Conservation (phyloP, 2,797 vertebrate genomes). For the Clarias pachynema region DNA sequence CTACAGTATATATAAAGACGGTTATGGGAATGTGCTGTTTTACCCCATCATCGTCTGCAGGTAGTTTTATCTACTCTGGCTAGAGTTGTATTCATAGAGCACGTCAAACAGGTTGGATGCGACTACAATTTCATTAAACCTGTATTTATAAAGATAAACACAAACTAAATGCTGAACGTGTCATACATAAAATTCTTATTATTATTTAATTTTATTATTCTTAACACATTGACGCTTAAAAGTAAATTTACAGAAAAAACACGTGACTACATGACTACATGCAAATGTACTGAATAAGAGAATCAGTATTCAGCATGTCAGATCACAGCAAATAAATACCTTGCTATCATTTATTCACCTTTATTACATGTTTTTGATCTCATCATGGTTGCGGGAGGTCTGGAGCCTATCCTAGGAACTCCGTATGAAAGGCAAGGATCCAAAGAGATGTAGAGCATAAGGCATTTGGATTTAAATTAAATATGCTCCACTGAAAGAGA, state of each 20-base stretch:
- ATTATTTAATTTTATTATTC: not conserved
- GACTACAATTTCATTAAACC: not conserved
- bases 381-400: not conserved
- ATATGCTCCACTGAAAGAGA: not conserved
- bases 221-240: not conserved
- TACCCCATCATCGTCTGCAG: not conserved
- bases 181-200: not conserved
- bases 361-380: not conserved
- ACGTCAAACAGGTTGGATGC: not conserved
- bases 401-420: not conserved
- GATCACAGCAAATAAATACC: not conserved
- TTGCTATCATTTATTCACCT: not conserved
- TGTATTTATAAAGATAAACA: not conserved
- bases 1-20: not conserved
- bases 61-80: not conserved
- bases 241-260: not conserved
- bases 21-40: not conserved
- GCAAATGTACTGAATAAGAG: not conserved
- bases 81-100: not conserved
- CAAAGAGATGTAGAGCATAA: not conserved
- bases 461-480: not conserved
- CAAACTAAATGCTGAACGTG: not conserved
- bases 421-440: not conserved
- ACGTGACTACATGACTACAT: not conserved
- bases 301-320: not conserved